A percentile compares a stretch with the other conserved stretches of the same genome.
Conservation (phyloP, 1,140 invertebrate genomes). For the Manduca sexta region DNA sequence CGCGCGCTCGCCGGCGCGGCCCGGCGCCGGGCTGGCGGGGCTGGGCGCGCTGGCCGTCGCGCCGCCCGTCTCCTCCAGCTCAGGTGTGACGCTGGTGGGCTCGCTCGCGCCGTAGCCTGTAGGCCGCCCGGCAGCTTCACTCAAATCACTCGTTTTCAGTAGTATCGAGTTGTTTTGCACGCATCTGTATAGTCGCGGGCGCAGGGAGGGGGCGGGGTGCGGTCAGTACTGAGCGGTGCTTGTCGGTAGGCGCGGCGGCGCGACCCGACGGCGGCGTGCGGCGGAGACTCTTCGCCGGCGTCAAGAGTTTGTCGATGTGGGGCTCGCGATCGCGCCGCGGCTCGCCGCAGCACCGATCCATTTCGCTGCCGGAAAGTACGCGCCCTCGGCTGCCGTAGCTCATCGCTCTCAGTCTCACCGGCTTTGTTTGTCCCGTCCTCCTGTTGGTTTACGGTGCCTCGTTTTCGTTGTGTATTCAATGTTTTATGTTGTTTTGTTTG, state of each 20-base stretch:
- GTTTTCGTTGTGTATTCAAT: conserved; percentile 54
- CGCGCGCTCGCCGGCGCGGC: conserved; percentile 54
- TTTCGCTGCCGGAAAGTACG: conserved; percentile 88
- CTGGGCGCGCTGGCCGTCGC: conserved; percentile 39
- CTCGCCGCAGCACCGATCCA: conserved; percentile 83
- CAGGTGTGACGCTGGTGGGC: conserved; percentile 66
- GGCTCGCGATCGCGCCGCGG: conserved; percentile 77
- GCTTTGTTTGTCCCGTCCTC: conserved; percentile 66
- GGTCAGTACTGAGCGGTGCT: conserved; percentile 59
- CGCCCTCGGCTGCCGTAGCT: conserved; percentile 63
- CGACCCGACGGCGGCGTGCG: conserved; percentile 70
- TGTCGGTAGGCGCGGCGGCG: conserved; percentile 59
- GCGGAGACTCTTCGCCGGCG: conserved; percentile 80
- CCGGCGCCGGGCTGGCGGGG: conserved; percentile 44
- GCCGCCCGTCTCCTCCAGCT: conserved; percentile 71
- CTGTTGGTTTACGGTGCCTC: conserved; percentile 48
- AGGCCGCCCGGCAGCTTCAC: conserved; percentile 45
- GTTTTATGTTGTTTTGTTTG: conserved; percentile 45
- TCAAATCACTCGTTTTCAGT: conserved; percentile 61
- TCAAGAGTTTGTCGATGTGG: conserved; percentile 83
- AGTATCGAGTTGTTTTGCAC: conserved; percentile 63
- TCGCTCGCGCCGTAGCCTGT: conserved; percentile 40
- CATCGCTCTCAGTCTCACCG: conserved; percentile 57
- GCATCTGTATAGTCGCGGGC: conserved; percentile 53
- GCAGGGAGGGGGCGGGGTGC: conserved; percentile 58